Base-by-base conservation (phyloP, 2,797 vertebrate species). In the Nothura maculosa region DNA sequence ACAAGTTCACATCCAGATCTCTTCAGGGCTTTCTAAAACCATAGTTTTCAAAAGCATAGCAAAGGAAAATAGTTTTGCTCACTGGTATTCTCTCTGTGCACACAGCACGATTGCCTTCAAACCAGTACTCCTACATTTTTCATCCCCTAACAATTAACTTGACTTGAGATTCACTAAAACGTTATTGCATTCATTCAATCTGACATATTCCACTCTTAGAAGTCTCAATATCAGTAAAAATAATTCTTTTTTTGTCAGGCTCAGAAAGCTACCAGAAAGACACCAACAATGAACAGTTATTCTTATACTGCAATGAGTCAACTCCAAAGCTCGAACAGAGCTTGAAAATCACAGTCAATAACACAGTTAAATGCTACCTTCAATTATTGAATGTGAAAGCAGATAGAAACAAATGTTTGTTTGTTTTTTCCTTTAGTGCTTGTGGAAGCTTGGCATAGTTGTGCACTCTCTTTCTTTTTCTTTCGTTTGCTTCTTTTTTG, bases 341-440 rank as follows among this genome's bases (percentile, higher is more conserved):
- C 12, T 67, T 48, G 30, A 64, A 52, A 52, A 32, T 6, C 30
- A 21, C 8, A 9, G 4, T n/a, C 67, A 70, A 74, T 69, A 76
- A 4, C 8, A 20, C 32, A 85, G 28, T 40, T 28, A 75, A 75
- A 63, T 8, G 27, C 27, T 36, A 42, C 11, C n/a, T 42, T 68
- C 21, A 62, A 27, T 45, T 32, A 50, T 8, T 62, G 28, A 5
- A 36, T 42, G 42, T 48, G 2, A n/a, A 10, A 89, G 36, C 3
- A 89, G 24, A 27, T 3, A 75, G 73, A 61, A 55, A 3, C 0
- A 5, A 54, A 55, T 3, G 0, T 4, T 22, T 10, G 2, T 4
- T 17, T 62, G 11, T 25, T 36, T 28, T 32, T 40, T 47, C 40
- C 34, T 27, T 8, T 21, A 12, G 42, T 79, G 25, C 32, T n/a